phyloP scores from a whole-genome alignment of 2,113 vertebrate genomes.

The Numenius arquata region DNA sequence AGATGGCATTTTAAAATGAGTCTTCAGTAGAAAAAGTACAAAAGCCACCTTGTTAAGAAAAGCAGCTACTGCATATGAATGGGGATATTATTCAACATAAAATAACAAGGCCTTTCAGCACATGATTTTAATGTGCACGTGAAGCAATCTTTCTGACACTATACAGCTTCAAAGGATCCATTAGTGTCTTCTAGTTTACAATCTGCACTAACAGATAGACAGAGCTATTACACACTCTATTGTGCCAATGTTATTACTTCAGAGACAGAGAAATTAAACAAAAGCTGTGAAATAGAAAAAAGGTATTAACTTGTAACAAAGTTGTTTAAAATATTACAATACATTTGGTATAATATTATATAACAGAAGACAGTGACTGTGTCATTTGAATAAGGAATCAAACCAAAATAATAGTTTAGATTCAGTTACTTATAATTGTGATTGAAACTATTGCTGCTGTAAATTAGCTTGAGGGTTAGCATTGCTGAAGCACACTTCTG shows the following conservation, averaged over 20 bases:
- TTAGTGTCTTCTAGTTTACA: constrained; percentile 35
- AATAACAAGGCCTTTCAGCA: constrained; percentile 16
- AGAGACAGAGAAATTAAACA: neutral
- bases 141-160: constrained; percentile 11
- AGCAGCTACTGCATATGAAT: neutral
- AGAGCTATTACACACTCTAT: neutral
- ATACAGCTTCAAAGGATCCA: neutral
- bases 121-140: neutral
- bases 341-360: neutral
- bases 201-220: neutral
- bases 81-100: neutral
- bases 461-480: neutral
- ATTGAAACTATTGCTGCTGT: neutral
- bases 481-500: neutral
- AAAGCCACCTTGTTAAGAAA: neutral
- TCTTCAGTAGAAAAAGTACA: neutral
- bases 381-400: neutral
- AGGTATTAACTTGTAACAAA: neutral
- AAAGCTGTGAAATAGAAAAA: neutral
- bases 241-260: neutral
- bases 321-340: neutral
- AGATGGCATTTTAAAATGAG: neutral
- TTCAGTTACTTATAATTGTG: neutral
- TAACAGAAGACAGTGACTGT: neutral
- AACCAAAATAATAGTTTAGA: neutral